These are phyloP conservation scores for Prochilodus magdalenae DNA, from an alignment of 2,113 vertebrate genomes.

Conservation along the genomic window DNA sequence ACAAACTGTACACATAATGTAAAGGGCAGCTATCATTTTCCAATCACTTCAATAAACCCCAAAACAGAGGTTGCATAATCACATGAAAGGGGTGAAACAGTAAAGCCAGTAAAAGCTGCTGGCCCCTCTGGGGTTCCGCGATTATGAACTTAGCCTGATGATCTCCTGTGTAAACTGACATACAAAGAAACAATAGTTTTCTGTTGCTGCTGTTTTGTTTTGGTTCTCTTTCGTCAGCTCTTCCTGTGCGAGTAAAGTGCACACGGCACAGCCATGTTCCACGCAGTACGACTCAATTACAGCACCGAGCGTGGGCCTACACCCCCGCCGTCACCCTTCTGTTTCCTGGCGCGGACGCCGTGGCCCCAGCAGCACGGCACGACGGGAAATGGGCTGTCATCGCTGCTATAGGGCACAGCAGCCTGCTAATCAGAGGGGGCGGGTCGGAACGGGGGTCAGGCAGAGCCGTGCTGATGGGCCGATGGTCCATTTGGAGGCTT, in stretches of 20 bases:
- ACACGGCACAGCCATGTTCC: constrained; percentile 1
- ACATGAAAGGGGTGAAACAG: not conserved
- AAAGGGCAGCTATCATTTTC: too few species aligned
- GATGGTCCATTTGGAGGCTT: constrained; percentile 43
- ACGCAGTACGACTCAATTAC: constrained; percentile 42
- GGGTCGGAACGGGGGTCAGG: not conserved
- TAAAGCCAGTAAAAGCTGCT: not conserved
- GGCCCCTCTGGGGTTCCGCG: not conserved
- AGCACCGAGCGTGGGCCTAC: constrained; percentile 39
- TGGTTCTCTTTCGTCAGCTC: constrained; percentile 28
- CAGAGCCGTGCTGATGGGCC: constrained; percentile 13
- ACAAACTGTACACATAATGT: too few species aligned
- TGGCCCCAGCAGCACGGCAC: constrained; percentile 61
- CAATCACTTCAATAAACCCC: too few species aligned
- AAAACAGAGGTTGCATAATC: too few species aligned
- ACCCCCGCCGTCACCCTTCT: constrained; percentile 55
- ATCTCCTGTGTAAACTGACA: not conserved
- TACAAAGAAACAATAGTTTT: not conserved
- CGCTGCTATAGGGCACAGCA: constrained; percentile 65
- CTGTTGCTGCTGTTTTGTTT: not conserved
- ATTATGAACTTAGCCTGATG: not conserved
- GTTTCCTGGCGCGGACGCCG: constrained; percentile 40
- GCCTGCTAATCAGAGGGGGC: constrained; percentile 76
- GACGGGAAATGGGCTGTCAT: constrained; percentile 79
- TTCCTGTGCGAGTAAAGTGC: constrained; percentile 51